Evolutionary conservation across 2,797 vertebrate species (phyloP).

Genomic region (Melanotaenia boesemani): DNA sequence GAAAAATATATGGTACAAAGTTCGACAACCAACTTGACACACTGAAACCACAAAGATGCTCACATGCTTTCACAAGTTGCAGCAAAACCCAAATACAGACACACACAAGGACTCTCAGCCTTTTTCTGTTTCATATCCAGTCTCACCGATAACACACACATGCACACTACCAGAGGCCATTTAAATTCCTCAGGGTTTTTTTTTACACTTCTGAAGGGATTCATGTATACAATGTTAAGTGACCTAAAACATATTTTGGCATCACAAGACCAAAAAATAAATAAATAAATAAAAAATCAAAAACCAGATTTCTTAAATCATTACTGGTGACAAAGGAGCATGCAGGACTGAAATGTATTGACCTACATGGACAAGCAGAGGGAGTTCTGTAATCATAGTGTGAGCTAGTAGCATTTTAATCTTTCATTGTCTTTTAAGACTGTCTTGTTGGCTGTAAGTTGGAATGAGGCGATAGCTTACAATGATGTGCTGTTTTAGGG

Average conservation of each 20-base stretch:
- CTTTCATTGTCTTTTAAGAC: conserved; percentile 9
- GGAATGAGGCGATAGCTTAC: background rate
- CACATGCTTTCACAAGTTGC: background rate
- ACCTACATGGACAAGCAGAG: background rate
- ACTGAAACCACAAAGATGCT: conserved; percentile 17
- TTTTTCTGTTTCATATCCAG: conserved; percentile 19
- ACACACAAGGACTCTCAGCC: conserved; percentile 9
- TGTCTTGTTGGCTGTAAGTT: conserved; percentile 13
- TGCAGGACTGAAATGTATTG: background rate
- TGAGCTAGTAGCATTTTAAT: background rate
- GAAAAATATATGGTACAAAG: background rate
- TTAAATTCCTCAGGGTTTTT: conserved; percentile 35
- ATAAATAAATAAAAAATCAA: background rate
- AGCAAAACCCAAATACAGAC: conserved; percentile 13
- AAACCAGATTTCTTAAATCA: conserved; percentile 23
- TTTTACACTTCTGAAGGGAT: conserved; percentile 18
- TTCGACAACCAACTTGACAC: conserved; percentile 17
- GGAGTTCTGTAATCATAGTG: conserved; percentile 21
- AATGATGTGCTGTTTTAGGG: background rate
- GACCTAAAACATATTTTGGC: conserved; percentile 39
- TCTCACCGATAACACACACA: conserved; percentile 13
- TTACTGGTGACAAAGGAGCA: background rate
- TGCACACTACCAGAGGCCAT: conserved; percentile 25
- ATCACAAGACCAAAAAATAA: conserved; percentile 23
- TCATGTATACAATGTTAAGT: conserved; percentile 37